Evolutionary conservation across 1,140 invertebrate genomes (phyloP).

Genomic region (Uloborus diversus): DNA sequence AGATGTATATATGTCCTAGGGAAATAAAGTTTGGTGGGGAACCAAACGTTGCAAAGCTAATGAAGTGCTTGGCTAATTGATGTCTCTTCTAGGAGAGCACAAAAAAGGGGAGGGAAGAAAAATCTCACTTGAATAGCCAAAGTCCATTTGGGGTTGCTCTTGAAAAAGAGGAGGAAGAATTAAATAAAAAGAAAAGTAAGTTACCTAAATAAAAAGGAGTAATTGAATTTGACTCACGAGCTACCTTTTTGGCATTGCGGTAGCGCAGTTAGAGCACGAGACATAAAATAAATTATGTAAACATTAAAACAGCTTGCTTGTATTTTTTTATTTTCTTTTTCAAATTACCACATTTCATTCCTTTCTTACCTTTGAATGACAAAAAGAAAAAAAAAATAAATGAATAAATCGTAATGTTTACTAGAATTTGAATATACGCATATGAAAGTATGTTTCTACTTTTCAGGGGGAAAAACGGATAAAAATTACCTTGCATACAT

Average conservation of each 20-base stretch:
- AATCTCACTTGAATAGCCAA: slow-evolving; percentile 25
- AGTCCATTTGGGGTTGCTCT: slow-evolving; percentile 41
- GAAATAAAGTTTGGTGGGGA: slow-evolving; percentile 32
- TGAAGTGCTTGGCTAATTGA: slow-evolving; percentile 54
- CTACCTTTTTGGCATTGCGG: slow-evolving; percentile 7
- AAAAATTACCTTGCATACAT: no score
- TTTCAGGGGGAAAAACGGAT: no score
- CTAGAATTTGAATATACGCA: no score
- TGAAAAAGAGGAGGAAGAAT: slow-evolving; percentile 2
- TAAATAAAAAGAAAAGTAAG: slow-evolving; percentile 6
- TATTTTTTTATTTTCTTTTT: no score
- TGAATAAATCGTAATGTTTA: no score
- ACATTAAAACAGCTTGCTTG: no score
- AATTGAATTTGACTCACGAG: slow-evolving; percentile 44
- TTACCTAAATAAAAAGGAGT: background rate
- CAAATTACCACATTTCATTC: no score
- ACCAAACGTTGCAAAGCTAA: slow-evolving; percentile 49
- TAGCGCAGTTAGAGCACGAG: slow-evolving; percentile 27
- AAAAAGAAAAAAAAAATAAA: no score
- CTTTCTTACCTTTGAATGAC: background rate
- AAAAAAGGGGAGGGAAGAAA: background rate
- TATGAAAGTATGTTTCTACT: no score
- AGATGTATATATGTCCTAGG: slow-evolving; percentile 26
- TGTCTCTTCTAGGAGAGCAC: slow-evolving; percentile 37
- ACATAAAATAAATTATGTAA: no score